Conservation (phyloP, 2,797 vertebrate genomes). For the Pangasius larnaudii region DNA sequence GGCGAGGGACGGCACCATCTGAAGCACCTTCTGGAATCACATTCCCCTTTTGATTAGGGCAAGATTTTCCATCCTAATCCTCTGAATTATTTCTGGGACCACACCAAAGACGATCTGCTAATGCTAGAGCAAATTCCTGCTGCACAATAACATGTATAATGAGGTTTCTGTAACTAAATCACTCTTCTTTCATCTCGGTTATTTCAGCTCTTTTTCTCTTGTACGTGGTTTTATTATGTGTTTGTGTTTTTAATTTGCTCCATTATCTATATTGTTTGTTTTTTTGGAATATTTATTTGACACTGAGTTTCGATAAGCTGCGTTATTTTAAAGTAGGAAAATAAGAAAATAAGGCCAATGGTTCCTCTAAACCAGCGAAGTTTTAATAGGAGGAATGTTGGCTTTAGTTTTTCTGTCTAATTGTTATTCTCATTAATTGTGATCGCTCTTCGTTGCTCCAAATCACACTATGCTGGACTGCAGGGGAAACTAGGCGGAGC, state of each 20-base stretch:
- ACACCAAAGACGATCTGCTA: constrained; percentile 49
- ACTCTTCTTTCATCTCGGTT: constrained; percentile 23
- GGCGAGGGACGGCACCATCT: constrained; percentile 66
- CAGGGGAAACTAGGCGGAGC: not conserved
- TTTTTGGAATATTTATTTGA: constrained; percentile 39
- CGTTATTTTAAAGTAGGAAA: constrained; percentile 24
- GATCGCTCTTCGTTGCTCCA: not conserved
- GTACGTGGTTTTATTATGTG: constrained; percentile 36
- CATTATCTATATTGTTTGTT: constrained; percentile 8
- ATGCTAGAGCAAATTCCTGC: constrained; percentile 10
- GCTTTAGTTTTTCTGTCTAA: not conserved
- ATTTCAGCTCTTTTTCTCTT: constrained; percentile 6
- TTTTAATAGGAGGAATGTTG: constrained; percentile 11
- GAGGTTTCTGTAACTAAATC: constrained; percentile 9
- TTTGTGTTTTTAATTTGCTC: constrained; percentile 38
- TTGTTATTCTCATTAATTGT: not conserved
- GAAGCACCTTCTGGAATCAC: not conserved
- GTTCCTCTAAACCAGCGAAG: constrained; percentile 12
- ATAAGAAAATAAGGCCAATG: constrained; percentile 9
- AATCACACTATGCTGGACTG: constrained; percentile 30
- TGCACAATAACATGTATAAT: constrained; percentile 24
- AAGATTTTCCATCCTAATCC: not conserved
- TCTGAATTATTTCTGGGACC: constrained; percentile 10
- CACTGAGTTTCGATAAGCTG: constrained; percentile 17
- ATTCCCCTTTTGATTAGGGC: not conserved